Base-by-base conservation (phyloP, 2,888 invertebrate genomes). In the Eumacrocentrus americanus region DNA sequence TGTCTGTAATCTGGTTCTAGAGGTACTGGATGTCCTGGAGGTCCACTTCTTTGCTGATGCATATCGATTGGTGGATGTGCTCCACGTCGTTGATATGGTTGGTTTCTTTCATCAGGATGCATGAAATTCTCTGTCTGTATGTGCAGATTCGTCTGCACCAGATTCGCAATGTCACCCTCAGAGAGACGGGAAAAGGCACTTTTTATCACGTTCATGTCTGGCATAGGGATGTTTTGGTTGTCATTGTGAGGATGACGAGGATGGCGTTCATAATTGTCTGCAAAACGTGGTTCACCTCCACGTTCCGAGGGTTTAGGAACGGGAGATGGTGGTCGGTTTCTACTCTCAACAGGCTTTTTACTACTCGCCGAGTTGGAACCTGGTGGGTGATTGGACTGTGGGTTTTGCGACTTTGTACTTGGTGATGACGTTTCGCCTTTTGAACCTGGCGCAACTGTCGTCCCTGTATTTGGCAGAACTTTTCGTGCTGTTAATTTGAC, bases 231-330 rank as follows among this genome's bases (percentile, higher is more conserved):
- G 14, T 6, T 38, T 14, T 16, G 34, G 9, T 60, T 40, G 22
- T 61, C 56, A 12, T 25, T 48, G 35, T 58, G 62, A 50, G 42
- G 53, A 2, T 64, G 67, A 0, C 77, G 71, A 2, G 74, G 72
- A 63, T 74, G 72, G 12, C 75, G 67, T 38, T 78, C 78, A n/a
- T 77, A 77, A 54, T 76, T 77, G 38, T 78, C 74, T 1, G 75
- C 68, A 29, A 72, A 76, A 12, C 76, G 69, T 2, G 70, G 71
- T 16, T 75, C 73, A 0, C 40, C 7, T 2, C 61, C 64, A 2
- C 62, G 57, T 6, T 65, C 66, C 29, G 1, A 12, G 4, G 3
- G 25, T 53, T 60, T 65, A 9, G 7, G 4, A 5, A 35, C 22
- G n/a, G 68, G 68, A 5, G 69, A 66, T 0, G 60, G 47, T 3